Base-by-base conservation (phyloP, 2,888 invertebrate species). In the Oscheius onirici region DNA sequence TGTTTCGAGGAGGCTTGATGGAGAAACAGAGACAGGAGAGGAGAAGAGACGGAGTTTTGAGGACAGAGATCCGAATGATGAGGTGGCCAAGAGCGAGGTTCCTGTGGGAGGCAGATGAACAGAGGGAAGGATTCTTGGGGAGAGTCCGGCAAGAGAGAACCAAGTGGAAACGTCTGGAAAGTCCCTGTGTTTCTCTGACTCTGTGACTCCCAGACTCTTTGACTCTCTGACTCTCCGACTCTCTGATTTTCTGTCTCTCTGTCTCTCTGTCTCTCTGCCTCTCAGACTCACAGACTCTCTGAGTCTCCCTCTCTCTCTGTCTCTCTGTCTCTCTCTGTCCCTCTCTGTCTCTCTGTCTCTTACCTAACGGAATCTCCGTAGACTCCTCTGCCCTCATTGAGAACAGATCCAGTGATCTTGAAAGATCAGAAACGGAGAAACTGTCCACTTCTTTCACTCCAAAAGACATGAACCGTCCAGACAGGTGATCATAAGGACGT, bases 111-210 rank as follows among this genome's bases (percentile, higher is more conserved):
- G 63, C 26, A 63, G 49, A 49, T 46, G 49, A n/a, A 49, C 49
- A 17, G 46, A 24, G 8, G 63, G 63, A 1, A 81, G 74, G 11
- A 81, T 66, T 24, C 60, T 20, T 1, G 61, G 52, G 0, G 79
- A 77, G 3, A 77, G 65, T 10, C 75, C 78, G 13, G 71, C 69
- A 2, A 77, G 67, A 24, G 55, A 15, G 52, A 81, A 77, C 80
- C 80, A 80, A 0, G 71, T 11, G 8, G 73, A 20, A 44, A 78
- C 58, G 55, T 78, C 80, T 80, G 74, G 13, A 78, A 75, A 55
- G n/a, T n/a, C n/a, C n/a, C n/a, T n/a, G n/a, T n/a, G n/a, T n/a
- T n/a, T n/a, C n/a, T n/a, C n/a, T n/a, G n/a, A n/a, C n/a, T n/a
- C n/a, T n/a, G n/a, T n/a, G n/a, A n/a, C n/a, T n/a, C n/a, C n/a